phyloP scores from a whole-genome alignment of 2,888 invertebrate species.

The Melanostoma mellinum region DNA sequence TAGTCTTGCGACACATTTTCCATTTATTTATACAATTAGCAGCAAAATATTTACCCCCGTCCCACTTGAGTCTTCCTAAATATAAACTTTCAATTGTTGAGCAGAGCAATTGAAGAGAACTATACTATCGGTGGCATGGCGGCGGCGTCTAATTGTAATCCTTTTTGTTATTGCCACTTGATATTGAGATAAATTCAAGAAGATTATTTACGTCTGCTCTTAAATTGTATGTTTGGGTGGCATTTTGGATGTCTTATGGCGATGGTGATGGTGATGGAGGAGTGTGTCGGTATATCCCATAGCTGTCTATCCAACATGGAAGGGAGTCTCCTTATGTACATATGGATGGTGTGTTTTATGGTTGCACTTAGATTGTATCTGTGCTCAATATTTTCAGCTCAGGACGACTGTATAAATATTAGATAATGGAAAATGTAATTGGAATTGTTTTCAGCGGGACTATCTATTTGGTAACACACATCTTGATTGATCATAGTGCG shows the following conservation, averaged over 20 bases:
- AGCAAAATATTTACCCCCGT: too few relatives aligned
- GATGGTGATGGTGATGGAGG: conserved; percentile 1
- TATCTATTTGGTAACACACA: neutral
- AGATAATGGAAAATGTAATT: conserved; percentile 68
- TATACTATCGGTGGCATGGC: conserved; percentile 4
- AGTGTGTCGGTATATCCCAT: conserved; percentile 1
- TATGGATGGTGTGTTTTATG: conserved; percentile 68
- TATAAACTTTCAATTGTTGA: conserved; percentile 51
- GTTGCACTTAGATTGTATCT: conserved; percentile 58
- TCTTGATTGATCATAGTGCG: conserved; percentile 52
- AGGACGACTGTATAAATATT: conserved; percentile 63
- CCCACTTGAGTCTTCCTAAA: neutral
- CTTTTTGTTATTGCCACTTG: conserved; percentile 53
- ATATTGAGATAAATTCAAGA: neutral
- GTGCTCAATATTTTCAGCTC: conserved; percentile 49
- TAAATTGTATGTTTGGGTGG: conserved; percentile 1
- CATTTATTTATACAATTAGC: too few relatives aligned
- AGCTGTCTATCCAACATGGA: conserved; percentile 27
- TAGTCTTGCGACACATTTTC: too few relatives aligned
- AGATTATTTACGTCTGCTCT: conserved; percentile 53
- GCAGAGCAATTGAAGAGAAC: conserved; percentile 30
- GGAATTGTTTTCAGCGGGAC: conserved; percentile 39
- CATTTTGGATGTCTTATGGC: neutral
- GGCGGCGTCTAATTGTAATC: conserved; percentile 42
- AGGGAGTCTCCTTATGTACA: conserved; percentile 31